Conservation (phyloP, 2,888 invertebrate species). For the Eupithecia dodoneata region DNA sequence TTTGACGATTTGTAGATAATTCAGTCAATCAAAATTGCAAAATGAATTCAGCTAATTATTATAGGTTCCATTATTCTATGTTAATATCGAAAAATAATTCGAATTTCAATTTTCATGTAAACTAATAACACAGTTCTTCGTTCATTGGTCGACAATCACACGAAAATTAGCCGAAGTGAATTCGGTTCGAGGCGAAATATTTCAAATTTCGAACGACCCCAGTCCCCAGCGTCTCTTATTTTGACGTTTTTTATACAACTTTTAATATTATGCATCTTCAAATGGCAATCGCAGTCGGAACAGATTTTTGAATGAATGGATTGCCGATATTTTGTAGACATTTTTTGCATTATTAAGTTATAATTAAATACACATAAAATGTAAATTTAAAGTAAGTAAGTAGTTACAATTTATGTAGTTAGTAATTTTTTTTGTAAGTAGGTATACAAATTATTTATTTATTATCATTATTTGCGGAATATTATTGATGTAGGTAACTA, state of each 20-base stretch:
- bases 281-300: constrained; percentile 66
- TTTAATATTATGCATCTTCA: constrained; percentile 50
- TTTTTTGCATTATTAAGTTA: too few species aligned
- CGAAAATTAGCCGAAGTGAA: constrained; percentile 70
- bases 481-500: too few species aligned
- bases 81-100: background rate
- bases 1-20: background rate
- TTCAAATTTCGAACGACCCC: constrained; percentile 52
- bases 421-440: too few species aligned
- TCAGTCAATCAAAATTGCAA: background rate
- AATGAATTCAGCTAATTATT: too few species aligned
- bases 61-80: background rate
- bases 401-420: too few species aligned
- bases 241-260: constrained; percentile 63
- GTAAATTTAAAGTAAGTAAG: too few species aligned
- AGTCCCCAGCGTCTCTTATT: constrained; percentile 61
- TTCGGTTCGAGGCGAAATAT: constrained; percentile 55
- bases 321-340: too few species aligned
- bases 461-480: too few species aligned
- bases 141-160: constrained; percentile 44
- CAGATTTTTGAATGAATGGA: constrained; percentile 64
- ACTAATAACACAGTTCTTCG: constrained; percentile 36
- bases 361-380: too few species aligned
- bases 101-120: background rate
- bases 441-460: too few species aligned